These are phyloP conservation scores for Mesitornis unicolor DNA, from an alignment of 2,113 vertebrate genomes.

Conservation along the genomic window DNA sequence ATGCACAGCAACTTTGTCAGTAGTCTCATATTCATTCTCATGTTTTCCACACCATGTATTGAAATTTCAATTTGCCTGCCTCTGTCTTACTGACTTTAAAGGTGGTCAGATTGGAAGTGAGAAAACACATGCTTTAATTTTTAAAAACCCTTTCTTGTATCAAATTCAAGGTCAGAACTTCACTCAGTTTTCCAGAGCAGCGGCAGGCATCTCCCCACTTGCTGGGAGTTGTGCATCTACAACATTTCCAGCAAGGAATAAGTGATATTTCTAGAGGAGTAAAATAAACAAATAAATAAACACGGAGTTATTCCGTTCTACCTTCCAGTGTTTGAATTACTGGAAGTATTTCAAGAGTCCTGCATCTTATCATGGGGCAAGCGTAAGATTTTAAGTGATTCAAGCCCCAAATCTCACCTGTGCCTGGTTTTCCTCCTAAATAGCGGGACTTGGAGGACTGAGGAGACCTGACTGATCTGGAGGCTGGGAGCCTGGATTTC, in stretches of 20 bases:
- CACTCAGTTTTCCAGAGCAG: not conserved
- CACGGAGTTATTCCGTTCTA: not conserved
- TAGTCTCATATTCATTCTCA: not conserved
- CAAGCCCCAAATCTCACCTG: not conserved
- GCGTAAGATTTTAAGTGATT: not conserved
- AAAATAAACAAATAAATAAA: too few relatives aligned
- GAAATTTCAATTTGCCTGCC: not conserved
- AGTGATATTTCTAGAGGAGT: not conserved
- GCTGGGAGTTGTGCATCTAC: not conserved
- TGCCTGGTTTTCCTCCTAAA: conserved; percentile 23
- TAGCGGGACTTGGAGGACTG: not conserved
- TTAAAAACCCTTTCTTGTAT: not conserved
- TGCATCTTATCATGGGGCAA: not conserved
- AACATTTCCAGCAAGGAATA: not conserved
- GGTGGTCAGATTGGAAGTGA: not conserved
- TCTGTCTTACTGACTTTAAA: not conserved
- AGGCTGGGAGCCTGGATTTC: not conserved
- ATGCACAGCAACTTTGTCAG: not conserved
- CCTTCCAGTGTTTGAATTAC: not conserved
- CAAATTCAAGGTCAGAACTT: not conserved
- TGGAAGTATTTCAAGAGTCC: not conserved
- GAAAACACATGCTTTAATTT: not conserved
- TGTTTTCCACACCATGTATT: not conserved
- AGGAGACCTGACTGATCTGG: not conserved
- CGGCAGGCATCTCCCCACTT: not conserved